Base-by-base conservation (phyloP, 2,888 invertebrate species). In the Drosophila melanosoma region DNA sequence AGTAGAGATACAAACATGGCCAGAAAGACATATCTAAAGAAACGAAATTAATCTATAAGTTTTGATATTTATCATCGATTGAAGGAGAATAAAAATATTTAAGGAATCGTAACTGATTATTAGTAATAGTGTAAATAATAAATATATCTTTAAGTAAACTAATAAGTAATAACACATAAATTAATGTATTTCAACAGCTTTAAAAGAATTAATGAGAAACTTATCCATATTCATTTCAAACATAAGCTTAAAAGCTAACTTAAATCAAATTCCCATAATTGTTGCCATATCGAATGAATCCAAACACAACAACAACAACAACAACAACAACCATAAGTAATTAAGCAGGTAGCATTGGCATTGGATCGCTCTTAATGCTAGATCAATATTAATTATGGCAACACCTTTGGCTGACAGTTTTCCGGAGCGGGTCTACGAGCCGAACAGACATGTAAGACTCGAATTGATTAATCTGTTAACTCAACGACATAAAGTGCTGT, bases 321-420 rank as follows among this genome's bases (percentile, higher is more conserved):
- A 29, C 29, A 29, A 29, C 38, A 72, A 38, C 56, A 26, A 42
- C 53, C 42, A 42, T 40, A 29, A 17, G 54, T 29, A 56, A 64
- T 72, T 64, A 65, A 68, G 56, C 49, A 54, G 49, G 29, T 71
- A 62, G 51, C 53, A 29, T 60, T 52, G 63, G 70, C 54, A n/a
- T n/a, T n/a, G 63, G 65, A 45, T 26, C 58, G 64, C 40, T 48
- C 32, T 79, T 67, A 85, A 67, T 70, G 63, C 73, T 74, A 84
- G 89, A 81, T 88, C 82, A 81, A 81, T 85, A 87, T 89, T 87
- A 87, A 87, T 87, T 87, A 82, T 83, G 83, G 71, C 74, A 85
- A 87, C 87, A 87, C 87, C 83, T 85, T 67, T 48, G 64, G 58
- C 81, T 69, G 87, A 87, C 87, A 87, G 81, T 74, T 79, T 78